Conservation (phyloP, 1,140 invertebrate genomes). For the Aphidius gifuensis region DNA sequence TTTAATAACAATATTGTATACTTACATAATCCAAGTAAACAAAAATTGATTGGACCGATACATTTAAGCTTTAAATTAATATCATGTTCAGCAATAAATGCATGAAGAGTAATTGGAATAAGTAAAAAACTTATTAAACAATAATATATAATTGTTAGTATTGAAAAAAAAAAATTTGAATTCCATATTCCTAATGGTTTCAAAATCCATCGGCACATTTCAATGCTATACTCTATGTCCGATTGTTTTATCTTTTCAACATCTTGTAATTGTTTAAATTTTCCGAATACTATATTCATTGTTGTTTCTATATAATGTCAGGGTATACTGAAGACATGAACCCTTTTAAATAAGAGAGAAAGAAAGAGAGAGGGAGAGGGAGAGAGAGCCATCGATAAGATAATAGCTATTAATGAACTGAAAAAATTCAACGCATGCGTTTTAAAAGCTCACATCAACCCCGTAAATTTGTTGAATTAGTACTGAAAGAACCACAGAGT, state of each 20-base stretch:
- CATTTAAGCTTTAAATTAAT: neutral
- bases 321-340: too few species aligned
- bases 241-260: neutral
- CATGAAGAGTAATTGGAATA: constrained; percentile 4
- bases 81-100: neutral
- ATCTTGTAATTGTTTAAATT: neutral
- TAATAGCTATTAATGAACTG: too few species aligned
- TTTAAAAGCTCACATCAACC: too few species aligned
- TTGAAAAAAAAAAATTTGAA: neutral
- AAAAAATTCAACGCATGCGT: too few species aligned
- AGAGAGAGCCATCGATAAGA: too few species aligned
- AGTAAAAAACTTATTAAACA: constrained; percentile 9
- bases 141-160: neutral
- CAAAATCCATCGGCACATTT: neutral
- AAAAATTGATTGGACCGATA: constrained; percentile 16
- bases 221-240: constrained; percentile 5
- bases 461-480: too few species aligned
- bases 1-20: constrained; percentile 11
- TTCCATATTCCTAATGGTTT: neutral
- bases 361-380: too few species aligned
- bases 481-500: too few species aligned
- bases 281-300: neutral
- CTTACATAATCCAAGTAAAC: constrained; percentile 10
- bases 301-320: neutral
- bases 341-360: too few species aligned